Evolutionary conservation across 1,140 invertebrate genomes (phyloP), one percentile per base, ranked within the genome.

Genomic region (Drosophila pallidifrons): DNA sequence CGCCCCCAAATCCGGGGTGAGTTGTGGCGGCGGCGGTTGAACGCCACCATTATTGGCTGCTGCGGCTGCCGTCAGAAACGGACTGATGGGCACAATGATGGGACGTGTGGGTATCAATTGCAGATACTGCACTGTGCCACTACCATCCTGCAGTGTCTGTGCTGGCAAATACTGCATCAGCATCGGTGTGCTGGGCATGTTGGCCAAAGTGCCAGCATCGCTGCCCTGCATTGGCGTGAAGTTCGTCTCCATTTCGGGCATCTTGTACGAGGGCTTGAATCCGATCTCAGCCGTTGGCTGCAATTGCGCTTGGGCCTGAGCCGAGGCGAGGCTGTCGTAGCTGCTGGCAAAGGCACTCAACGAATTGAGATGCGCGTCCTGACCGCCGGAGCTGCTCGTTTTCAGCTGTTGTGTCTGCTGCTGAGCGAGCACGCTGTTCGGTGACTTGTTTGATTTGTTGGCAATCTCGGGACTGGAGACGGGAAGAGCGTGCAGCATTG

Each of bases 141-240:
- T 75, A 43, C 82, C 82, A 49, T 91, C 83, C 8, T 87, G 79
- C 0, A 92, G 54, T 3, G 75, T 45, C 15, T 91, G 87, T 1
- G 92, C 81, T 3, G 90, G 85, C 5, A 92, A 63, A 60, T 92
- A 92, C 55, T 92, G 91, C 94, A 96, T 91, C 96, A 97, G 75
- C 92, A 95, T 83, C 77, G 94, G 60, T 63, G 94, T 57, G 94
- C 95, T 79, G 10, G 82, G 87, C 15, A 87, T 32, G 5, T 57
- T 69, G 47, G 66, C 30, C 47, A 88, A 46, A 25, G 69, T 81
- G 4, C 64, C 51, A 28, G 74, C 54, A 13, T 11, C 43, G 0
- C 70, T 74, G 1, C 70, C 58, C 20, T 92, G 91, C 70, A 92
- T 90, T 6, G 91, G 91, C 41, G 85, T 83, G 43, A 92, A 92